Conservation (phyloP, 2,888 invertebrate genomes). For the Cristatella mucedo region DNA sequence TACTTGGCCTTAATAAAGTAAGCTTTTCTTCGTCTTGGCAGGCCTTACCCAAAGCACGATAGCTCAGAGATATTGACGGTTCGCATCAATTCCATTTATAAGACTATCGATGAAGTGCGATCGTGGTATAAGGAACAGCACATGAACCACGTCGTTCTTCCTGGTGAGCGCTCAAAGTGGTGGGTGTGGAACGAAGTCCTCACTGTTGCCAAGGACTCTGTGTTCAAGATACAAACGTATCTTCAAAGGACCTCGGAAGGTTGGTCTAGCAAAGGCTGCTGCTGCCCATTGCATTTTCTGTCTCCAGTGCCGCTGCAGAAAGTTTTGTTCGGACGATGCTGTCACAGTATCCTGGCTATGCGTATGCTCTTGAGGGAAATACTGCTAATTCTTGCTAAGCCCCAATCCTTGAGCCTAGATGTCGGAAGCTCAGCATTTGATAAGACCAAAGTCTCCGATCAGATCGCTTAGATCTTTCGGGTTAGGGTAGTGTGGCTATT, state of each 20-base stretch:
- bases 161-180: constrained; percentile 34
- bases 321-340: too few species aligned
- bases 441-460: too few species aligned
- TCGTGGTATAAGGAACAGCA: constrained; percentile 32
- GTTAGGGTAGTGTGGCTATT: too few species aligned
- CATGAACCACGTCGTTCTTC: constrained; percentile 24
- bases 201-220: constrained; percentile 23
- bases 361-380: too few species aligned
- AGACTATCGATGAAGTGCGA: constrained; percentile 20
- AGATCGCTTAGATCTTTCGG: too few species aligned
- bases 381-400: too few species aligned
- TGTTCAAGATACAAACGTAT: constrained; percentile 33
- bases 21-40: too few species aligned
- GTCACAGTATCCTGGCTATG: too few species aligned
- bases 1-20: neutral
- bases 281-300: neutral
- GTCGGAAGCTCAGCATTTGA: too few species aligned
- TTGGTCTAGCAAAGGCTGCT: constrained; percentile 14
- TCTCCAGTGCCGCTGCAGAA: too few species aligned
- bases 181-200: constrained; percentile 32
- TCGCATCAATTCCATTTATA: constrained; percentile 24
- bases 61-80: constrained; percentile 32
- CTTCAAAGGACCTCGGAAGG: constrained; percentile 27
- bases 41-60: constrained; percentile 27
- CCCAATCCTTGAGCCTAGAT: too few species aligned